Base-by-base conservation (phyloP, 2,113 vertebrate genomes). In the Anoplopoma fimbria region DNA sequence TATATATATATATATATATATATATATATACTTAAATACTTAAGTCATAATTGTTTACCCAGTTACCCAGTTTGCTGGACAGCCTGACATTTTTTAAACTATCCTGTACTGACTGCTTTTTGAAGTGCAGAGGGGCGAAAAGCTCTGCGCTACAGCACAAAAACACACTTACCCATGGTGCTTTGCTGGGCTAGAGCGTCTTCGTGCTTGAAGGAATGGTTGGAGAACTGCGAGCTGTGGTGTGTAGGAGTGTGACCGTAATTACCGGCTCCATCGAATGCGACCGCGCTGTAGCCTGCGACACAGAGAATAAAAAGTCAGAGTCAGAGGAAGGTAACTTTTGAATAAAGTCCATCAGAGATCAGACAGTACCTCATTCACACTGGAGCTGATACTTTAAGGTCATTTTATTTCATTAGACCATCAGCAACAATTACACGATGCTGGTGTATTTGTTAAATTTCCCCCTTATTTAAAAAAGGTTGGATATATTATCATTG, bases 121-220 rank as follows among this genome's bases (percentile, higher is more conserved):
- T 25, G 60, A 12, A 25, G 23, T 13, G 36, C 12, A 25, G 40
- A 47, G n/a, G 13, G 33, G 70, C 27, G 33, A 57, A 47, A 8
- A 3, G 8, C 33, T 51, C 2, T 3, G 42, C 0, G 29, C 27
- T 36, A 38, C 25, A 9, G 62, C 38, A 15, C 27, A 51, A 25
- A 7, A 33, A 38, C 8, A 42, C 25, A 73, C 71, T 94, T 96
- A 99, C 98, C 97, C 94, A 99, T 95, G 0, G 96, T 93, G 85
- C 95, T 96, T 93, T 98, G 98, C 91, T 99, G 98, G 61, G 94
- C 85, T 77, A 99, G 94, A 65, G 97, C 91, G 58, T 99, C 98
- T 87, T 99, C 98, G 2, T 99, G 98, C 89, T 99, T 99, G 95
- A 99, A 99, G 87, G 97, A 94, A 82, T 99, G 98, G 93, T 97